Evolutionary conservation across 2,888 invertebrate genomes (phyloP).

Genomic region (Diarsia brunnea): DNA sequence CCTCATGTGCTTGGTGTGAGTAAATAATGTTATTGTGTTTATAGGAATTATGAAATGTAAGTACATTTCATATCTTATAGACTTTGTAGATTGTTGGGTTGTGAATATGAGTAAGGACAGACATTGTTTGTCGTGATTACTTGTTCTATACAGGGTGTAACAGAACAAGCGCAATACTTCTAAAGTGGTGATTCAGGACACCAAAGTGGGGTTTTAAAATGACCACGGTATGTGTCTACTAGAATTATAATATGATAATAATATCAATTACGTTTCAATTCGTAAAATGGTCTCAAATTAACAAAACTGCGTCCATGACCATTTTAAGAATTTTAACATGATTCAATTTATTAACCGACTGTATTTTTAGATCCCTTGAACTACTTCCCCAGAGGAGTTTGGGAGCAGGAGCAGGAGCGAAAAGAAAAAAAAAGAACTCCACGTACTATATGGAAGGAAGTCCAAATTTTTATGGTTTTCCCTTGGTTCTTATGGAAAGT

Average conservation of each 20-base stretch:
- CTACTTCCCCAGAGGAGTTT: too few relatives aligned
- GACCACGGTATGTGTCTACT: too few relatives aligned
- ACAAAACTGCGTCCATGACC: too few relatives aligned
- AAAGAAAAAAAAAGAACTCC: not conserved
- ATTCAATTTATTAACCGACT: too few relatives aligned
- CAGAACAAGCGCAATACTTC: not conserved
- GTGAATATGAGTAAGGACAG: slow-evolving; percentile 5
- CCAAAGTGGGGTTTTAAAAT: not conserved
- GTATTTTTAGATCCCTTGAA: too few relatives aligned
- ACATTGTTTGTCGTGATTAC: not conserved
- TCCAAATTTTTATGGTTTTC: not conserved
- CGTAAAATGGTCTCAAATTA: too few relatives aligned
- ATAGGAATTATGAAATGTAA: slow-evolving; percentile 16
- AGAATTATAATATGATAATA: too few relatives aligned
- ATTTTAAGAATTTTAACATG: too few relatives aligned
- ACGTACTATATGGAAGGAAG: not conserved
- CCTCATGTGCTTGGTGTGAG: slow-evolving; percentile 9
- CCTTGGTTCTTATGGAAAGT: not conserved
- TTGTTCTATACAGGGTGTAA: not conserved
- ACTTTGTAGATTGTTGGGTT: slow-evolving; percentile 11
- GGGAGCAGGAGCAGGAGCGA: too few relatives aligned
- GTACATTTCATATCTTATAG: slow-evolving; percentile 26
- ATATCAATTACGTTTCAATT: too few relatives aligned
- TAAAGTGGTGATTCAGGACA: not conserved
- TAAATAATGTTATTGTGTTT: slow-evolving; percentile 21